These are phyloP conservation scores for Amblyteles armatorius DNA, from an alignment of 2,888 invertebrate species.

Conservation along the genomic window DNA sequence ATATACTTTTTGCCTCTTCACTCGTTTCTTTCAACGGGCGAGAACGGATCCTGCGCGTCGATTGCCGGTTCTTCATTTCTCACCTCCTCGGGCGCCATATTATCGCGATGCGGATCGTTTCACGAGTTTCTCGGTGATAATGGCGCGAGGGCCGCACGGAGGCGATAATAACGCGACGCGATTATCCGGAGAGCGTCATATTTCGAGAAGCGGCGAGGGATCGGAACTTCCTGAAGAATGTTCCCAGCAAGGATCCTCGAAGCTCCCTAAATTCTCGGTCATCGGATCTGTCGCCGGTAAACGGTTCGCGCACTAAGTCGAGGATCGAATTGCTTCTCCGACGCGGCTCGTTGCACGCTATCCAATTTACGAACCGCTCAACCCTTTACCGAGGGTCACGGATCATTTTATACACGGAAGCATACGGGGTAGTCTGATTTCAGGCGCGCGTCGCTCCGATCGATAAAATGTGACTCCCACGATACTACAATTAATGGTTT, in stretches of 20 bases:
- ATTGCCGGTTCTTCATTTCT: slow-evolving; percentile 42
- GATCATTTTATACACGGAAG: slow-evolving; percentile 69
- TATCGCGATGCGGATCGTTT: slow-evolving; percentile 56
- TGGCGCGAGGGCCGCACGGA: slow-evolving; percentile 32
- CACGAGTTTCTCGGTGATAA: slow-evolving; percentile 41
- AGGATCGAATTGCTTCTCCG: slow-evolving; percentile 45
- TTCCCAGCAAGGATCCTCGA: slow-evolving; percentile 1
- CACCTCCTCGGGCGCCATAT: slow-evolving; percentile 48
- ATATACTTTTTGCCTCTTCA: slow-evolving; percentile 22
- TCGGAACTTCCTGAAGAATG: slow-evolving; percentile 25
- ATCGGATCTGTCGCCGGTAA: slow-evolving; percentile 35
- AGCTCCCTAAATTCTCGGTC: slow-evolving; percentile 44
- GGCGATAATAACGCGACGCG: slow-evolving; percentile 59
- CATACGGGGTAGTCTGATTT: slow-evolving; percentile 75
- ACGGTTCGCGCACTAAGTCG: slow-evolving; percentile 23
- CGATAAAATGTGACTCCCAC: not conserved
- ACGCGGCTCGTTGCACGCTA: slow-evolving; percentile 63
- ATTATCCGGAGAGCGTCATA: slow-evolving; percentile 66
- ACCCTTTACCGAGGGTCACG: slow-evolving; percentile 69
- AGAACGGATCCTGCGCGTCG: slow-evolving; percentile 37
- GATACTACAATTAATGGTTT: not conserved
- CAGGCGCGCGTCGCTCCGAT: slow-evolving; percentile 67
- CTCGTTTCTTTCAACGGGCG: slow-evolving; percentile 47
- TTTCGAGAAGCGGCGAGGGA: slow-evolving; percentile 67
- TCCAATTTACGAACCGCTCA: slow-evolving; percentile 73